A percentile compares a stretch with the other conserved stretches of the same genome.
phyloP scores from a whole-genome alignment of 1,140 invertebrate species.

The Lethrus apterus region DNA sequence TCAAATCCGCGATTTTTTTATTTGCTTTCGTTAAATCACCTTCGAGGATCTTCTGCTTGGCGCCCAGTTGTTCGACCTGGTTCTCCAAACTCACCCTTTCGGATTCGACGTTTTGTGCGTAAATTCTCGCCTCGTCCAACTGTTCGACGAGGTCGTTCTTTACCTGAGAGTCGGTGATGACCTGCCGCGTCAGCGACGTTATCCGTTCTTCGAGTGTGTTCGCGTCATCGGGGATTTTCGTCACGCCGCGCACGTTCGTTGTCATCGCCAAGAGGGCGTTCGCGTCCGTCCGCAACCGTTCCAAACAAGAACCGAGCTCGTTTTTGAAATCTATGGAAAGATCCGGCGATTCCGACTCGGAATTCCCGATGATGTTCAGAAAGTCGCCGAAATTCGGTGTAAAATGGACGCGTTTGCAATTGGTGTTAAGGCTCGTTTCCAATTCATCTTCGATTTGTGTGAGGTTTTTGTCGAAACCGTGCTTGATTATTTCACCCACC shows the following conservation, averaged over 20 bases:
- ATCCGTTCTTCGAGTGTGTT: constrained; percentile 21
- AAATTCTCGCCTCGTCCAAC: constrained; percentile 42
- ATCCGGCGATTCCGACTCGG: constrained; percentile 43
- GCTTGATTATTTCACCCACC: constrained; percentile 54
- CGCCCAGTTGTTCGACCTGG: constrained; percentile 47
- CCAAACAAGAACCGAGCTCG: constrained; percentile 56
- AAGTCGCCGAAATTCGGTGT: constrained; percentile 59
- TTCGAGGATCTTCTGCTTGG: constrained; percentile 47
- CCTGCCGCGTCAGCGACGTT: constrained; percentile 27
- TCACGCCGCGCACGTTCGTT: constrained; percentile 29
- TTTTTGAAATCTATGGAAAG: constrained; percentile 51
- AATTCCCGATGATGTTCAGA: constrained; percentile 50
- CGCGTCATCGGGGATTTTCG: neutral
- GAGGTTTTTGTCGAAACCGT: constrained; percentile 32
- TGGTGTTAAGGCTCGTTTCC: neutral
- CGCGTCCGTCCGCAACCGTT: constrained; percentile 57
- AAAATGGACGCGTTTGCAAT: constrained; percentile 53
- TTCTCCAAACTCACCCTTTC: constrained; percentile 50
- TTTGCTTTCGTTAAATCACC: constrained; percentile 48
- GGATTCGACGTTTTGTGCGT: constrained; percentile 44
- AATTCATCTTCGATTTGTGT: constrained; percentile 29
- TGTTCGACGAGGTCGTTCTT: constrained; percentile 30
- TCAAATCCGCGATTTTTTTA: constrained; percentile 50
- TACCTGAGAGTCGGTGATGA: constrained; percentile 30
- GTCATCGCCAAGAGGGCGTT: constrained; percentile 57